phyloP scores from a whole-genome alignment of 2,113 vertebrate species.

The Dolichotis patagonum region DNA sequence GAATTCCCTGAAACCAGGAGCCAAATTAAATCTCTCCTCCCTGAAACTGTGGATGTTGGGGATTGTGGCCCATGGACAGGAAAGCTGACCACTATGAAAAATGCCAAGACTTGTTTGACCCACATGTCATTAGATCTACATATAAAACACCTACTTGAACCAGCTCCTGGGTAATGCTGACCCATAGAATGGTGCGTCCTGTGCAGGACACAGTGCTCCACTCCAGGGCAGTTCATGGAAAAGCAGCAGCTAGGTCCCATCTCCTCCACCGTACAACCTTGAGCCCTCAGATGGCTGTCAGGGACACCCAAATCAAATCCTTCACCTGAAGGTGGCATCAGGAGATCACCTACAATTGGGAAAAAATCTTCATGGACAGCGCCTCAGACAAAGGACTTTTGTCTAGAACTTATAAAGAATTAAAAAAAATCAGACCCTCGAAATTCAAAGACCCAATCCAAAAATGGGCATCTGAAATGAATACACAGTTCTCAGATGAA shows the following conservation, averaged over 20 bases:
- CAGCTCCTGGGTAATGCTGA: not conserved
- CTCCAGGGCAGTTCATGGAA: not conserved
- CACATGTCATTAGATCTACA: not conserved
- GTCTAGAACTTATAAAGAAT: too few relatives aligned
- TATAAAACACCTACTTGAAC: not conserved
- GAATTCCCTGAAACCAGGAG: not conserved
- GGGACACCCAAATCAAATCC: fast-evolving
- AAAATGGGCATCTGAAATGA: too few relatives aligned
- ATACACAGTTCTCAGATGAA: too few relatives aligned
- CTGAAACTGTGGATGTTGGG: not conserved
- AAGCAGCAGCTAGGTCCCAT: not conserved
- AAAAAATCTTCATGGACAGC: too few relatives aligned
- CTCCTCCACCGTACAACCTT: too few relatives aligned
- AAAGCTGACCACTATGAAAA: not conserved
- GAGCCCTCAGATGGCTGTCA: not conserved
- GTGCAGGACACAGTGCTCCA: not conserved
- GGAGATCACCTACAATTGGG: too few relatives aligned
- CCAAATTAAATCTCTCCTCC: not conserved
- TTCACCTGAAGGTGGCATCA: not conserved
- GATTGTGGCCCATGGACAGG: not conserved
- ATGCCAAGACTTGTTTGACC: not conserved
- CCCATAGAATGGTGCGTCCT: not conserved
- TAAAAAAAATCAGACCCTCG: too few relatives aligned
- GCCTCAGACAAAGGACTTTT: too few relatives aligned
- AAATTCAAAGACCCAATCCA: too few relatives aligned